Base-by-base conservation (phyloP, 2,113 vertebrate species). In the Sigmodon hispidus region DNA sequence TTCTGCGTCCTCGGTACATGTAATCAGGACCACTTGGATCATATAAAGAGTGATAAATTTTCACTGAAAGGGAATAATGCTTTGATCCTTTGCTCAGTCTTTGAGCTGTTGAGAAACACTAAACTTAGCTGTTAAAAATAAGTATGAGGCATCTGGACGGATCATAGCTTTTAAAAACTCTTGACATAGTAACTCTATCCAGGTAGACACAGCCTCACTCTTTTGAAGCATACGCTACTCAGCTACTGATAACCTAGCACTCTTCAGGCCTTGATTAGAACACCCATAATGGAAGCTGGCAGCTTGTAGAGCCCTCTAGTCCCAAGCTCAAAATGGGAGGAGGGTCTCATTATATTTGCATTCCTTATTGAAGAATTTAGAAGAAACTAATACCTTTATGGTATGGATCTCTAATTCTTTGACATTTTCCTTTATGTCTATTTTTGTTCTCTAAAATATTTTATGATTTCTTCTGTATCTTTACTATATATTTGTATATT, bases 61-160 rank as follows among this genome's bases (percentile, higher is more conserved):
- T 93, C 72, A 61, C 3, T 79, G 63, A 95, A 95, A 83, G 17
- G 9, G 36, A 84, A 29, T 69, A 21, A 12, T 91, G n/a, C 81
- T 96, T 94, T 94, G 34, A 95, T 93, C 34, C 40, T 92, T 83
- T 40, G 61, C 21, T 83, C 65, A 31, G 50, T 85, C 80, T 80
- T 87, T 80, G 61, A 88, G 88, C 76, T 83, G 11, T 91, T 90
- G 57, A 89, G 34, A 93, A 93, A 96, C 12, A 81, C 63, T 95
- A 91, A 90, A n/a, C 36, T 75, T 89, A 43, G 69, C 34, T 76
- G 13, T 93, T 89, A 89, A 96, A 95, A 96, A 52, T 79, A 92
- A 95, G 45, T 13, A 43, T 8, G 55, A 73, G 43, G 73, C n/a
- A 81, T 43, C 52, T 15, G 81, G 59, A 93, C 61, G 50, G n/a